phyloP scores from a whole-genome alignment of 2,888 invertebrate species.

The Drosophila infuscata region DNA sequence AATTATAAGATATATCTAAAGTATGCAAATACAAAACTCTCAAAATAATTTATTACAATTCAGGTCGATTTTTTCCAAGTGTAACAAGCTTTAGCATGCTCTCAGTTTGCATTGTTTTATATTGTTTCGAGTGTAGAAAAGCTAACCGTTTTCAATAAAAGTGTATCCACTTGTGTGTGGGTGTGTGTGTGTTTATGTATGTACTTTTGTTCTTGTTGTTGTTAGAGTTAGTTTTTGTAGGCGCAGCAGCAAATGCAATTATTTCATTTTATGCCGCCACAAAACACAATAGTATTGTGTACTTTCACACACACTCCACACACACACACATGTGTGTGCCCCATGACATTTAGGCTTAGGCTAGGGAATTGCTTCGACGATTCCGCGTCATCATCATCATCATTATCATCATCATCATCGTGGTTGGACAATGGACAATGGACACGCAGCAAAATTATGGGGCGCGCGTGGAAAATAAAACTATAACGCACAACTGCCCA shows the following conservation, averaged over 20 bases:
- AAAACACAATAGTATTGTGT: constrained; percentile 42
- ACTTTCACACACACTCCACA: background rate
- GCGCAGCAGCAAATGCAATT: constrained; percentile 77
- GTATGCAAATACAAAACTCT: background rate
- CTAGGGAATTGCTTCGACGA: constrained; percentile 60
- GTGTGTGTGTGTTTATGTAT: background rate
- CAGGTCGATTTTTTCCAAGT: background rate
- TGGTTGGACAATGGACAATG: constrained; percentile 51
- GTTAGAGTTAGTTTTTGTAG: constrained; percentile 46
- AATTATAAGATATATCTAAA: background rate
- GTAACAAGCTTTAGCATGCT: too few relatives aligned
- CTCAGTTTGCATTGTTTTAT: background rate
- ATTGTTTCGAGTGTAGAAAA: background rate
- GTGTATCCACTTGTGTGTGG: constrained; percentile 14
- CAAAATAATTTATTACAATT: background rate
- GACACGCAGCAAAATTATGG: constrained; percentile 57
- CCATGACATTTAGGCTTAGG: constrained; percentile 55
- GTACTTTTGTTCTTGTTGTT: background rate
- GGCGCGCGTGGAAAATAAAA: constrained; percentile 67
- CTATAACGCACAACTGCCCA: constrained; percentile 68
- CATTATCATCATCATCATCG: constrained; percentile 34
- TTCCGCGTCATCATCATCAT: constrained; percentile 26
- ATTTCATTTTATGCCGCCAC: constrained; percentile 63
- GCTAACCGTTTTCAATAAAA: constrained; percentile 5
- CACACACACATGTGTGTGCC: constrained; percentile 12